Conservation (phyloP, 2,797 vertebrate species). For the Triplophysa yarkandensis region DNA sequence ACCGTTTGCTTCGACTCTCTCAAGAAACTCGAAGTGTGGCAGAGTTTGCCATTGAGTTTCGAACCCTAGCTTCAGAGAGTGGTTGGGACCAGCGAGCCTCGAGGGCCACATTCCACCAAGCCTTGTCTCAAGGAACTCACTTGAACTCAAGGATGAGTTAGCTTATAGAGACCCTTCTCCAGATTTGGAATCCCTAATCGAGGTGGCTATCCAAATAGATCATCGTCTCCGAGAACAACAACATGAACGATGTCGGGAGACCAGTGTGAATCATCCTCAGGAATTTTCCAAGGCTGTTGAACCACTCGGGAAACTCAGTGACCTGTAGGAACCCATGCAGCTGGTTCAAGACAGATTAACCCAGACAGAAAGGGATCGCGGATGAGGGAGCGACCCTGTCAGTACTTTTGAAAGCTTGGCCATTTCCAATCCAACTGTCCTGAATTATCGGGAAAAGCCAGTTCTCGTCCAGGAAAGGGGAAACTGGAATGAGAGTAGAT, state of each 20-base stretch:
- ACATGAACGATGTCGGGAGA: background rate
- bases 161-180: background rate
- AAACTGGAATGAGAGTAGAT: no score
- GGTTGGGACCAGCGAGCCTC: background rate
- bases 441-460: no score
- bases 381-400: no score
- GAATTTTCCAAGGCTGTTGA: background rate
- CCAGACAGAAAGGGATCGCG: no score
- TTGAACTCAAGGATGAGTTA: background rate
- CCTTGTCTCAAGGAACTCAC: no score
- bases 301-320: background rate
- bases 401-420: no score
- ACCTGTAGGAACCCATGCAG: background rate
- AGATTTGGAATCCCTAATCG: background rate
- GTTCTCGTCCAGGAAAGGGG: no score
- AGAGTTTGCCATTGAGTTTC: background rate
- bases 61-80: background rate
- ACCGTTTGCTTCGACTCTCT: background rate
- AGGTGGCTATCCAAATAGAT: background rate
- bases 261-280: background rate
- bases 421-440: no score
- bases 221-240: background rate
- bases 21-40: background rate
- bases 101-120: background rate
- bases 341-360: background rate